Evolutionary conservation across 2,113 vertebrate genomes (phyloP), one percentile per base, ranked within the genome.

Genomic region (Australoheros scitulus): DNA sequence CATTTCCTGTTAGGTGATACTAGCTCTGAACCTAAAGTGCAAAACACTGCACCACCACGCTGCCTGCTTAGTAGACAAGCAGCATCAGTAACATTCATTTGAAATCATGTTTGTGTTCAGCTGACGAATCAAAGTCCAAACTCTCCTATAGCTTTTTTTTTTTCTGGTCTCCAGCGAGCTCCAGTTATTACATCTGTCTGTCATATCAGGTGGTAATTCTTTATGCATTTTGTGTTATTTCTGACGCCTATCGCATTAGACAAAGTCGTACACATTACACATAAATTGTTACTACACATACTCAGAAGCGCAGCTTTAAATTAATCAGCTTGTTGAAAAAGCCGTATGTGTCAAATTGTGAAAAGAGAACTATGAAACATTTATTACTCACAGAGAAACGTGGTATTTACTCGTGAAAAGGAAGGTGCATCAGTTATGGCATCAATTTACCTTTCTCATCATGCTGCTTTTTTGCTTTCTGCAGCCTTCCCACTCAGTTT

Each of bases 401-500:
- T 13, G 38, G n/a, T 59, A 9, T 41, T 41, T 59, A 29, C 22
- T 59, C 56, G 26, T 34, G 11, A 52, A 72, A 72, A 55, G 47
- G 3, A 72, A 72, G 1, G 17, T 4, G 3, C 47, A 55, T 72
- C 26, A 52, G 9, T 13, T 8, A 70, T 32, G 6, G 65, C 24
- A 50, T 50, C 43, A 72, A 52, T 32, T 72, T 72, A 52, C 17
- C 65, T 72, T 72, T 52, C 65, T 72, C 11, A 8, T 72, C 74
- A 43, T 59, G 36, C 13, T 41, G 9, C 15, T 22, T 15, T 41
- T 43, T 43, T 9, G 32, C 56, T 58, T 79, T 60, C 34, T 79
- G 47, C 50, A 32, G 64, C n/a, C 22, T 55, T 59, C 64, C 74
- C 75, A 79, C 80, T 81, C 61, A 29, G 32, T 64, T 81, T 68